Evolutionary conservation across 2,888 invertebrate genomes (phyloP), one percentile per base, ranked within the genome.

Genomic region (Coenonympha glycerion): DNA sequence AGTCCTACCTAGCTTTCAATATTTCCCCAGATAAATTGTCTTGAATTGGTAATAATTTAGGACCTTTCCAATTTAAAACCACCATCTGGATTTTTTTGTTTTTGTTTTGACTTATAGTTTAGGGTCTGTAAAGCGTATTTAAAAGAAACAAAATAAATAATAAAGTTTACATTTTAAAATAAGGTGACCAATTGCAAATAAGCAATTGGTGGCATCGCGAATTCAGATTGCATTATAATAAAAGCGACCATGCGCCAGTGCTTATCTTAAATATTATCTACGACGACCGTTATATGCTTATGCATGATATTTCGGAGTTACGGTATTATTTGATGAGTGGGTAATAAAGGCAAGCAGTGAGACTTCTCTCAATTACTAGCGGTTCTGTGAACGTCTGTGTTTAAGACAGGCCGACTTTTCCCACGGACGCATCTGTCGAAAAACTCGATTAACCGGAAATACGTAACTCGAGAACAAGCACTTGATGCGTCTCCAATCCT

Each of bases 371-470:
- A 41, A 34, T 48, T 48, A 24, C 24, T 33, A 24, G 26, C 13
- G 34, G 33, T 16, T 22, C 36, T 31, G 36, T 19, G 45, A 53
- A 46, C 34, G 22, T 28, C 8, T 16, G 15, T 26, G 40, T 39
- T 30, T 47, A 34, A 33, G 49, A 28, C 45, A 33, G 46, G 9
- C 31, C 47, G 22, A 50, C 49, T 31, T 26, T 50, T 85, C 84
- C 73, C 84, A 86, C 82, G 81, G 74, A 63, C 57, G 53, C 78
- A 74, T 73, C 73, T 74, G 68, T 71, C 76, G 70, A 66, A 77
- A n/a, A 82, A 86, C 84, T 78, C 73, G 85, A 78, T 68, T 76
- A 75, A 84, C 86, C 81, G 83, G 85, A 83, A 77, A 78, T 62
- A 37, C 46, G 41, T 47, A 46, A 49, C 31, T 36, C 46, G 33